These are phyloP conservation scores for Vannuccia rotundouncinata DNA, from an alignment of 2,888 invertebrate species.

Conservation along the genomic window DNA sequence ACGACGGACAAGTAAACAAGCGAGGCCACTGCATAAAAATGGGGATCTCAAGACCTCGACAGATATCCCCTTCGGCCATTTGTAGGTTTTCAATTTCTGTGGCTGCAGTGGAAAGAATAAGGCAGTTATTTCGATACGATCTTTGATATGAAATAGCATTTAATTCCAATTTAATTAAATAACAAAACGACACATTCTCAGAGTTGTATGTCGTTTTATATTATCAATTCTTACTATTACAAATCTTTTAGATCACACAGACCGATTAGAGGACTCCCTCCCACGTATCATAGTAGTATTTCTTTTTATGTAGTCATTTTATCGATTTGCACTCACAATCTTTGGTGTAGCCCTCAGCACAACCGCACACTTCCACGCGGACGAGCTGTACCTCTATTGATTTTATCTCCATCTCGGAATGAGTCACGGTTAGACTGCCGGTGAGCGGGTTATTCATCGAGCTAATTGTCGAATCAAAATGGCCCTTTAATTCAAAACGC, in stretches of 20 bases:
- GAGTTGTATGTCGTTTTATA: too few relatives aligned
- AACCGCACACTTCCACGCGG: constrained; percentile 85
- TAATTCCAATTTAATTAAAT: too few relatives aligned
- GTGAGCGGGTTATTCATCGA: constrained; percentile 77
- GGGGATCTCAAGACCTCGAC: constrained; percentile 72
- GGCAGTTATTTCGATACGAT: too few relatives aligned
- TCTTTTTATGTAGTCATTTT: too few relatives aligned
- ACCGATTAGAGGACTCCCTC: too few relatives aligned
- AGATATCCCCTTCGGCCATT: constrained; percentile 84
- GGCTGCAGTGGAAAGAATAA: too few relatives aligned
- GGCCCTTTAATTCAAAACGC: constrained; percentile 73
- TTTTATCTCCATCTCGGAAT: constrained; percentile 74
- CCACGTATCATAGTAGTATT: too few relatives aligned
- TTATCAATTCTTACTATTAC: too few relatives aligned
- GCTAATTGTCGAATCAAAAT: constrained; percentile 74
- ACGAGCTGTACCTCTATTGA: constrained; percentile 89
- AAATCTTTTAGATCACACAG: too few relatives aligned
- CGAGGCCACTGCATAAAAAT: constrained; percentile 91
- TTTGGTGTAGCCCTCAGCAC: constrained; percentile 69
- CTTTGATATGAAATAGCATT: too few relatives aligned
- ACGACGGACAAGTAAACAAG: constrained; percentile 85
- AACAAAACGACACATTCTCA: too few relatives aligned
- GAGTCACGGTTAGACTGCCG: constrained; percentile 72
- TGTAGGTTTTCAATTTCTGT: constrained; percentile 98
- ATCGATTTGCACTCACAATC: constrained; percentile 65